Evolutionary conservation across 2,888 invertebrate species (phyloP), one percentile per base, ranked within the genome.

Genomic region (Brenthis ino): DNA sequence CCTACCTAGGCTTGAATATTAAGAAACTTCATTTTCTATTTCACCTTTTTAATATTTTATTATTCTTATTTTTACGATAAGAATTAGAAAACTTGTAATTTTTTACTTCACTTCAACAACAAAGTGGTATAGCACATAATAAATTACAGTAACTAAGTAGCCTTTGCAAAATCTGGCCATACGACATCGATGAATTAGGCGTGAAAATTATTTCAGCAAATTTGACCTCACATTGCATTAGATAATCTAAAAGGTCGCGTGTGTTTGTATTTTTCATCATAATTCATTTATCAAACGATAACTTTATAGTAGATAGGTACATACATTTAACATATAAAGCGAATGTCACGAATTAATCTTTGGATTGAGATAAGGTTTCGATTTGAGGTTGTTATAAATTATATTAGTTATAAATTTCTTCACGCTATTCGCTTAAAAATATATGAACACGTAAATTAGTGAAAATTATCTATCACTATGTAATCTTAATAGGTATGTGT

Each of bases 251-350:
- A 81, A 87, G 85, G 85, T 76, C 83, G 75, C 64, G 51, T 69
- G 33, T 85, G 78, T 87, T 87, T 86, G 81, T 75, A 70, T 72
- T 77, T 78, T 76, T 74, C 81, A 84, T 85, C 77, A 74, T 57
- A 68, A 80, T 83, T 78, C 80, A 82, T 77, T 79, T 76, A 76
- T 63, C 51, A 37, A 43, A 33, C 50, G 67, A 43, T 67, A 63
- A 63, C 61, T 67, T 48, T 12, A 56, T 33, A 50, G 14, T 61
- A 60, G 24, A 16, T 51, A 43, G 24, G 24, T 56, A 66, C 1
- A n/a, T 37, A 20, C 20, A 50, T 61, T 33, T 56, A 33, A 56
- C 24, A 60, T 16, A 60, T n/a, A 60, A 48, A 33, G 50, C 60
- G 14, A 61, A 63, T 63, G 67, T 67, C 67, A 67, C 67, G 67